These are phyloP conservation scores for Ciona savignyi DNA, from an alignment of 23 tunicate genomes.

Conservation along the genomic window DNA sequence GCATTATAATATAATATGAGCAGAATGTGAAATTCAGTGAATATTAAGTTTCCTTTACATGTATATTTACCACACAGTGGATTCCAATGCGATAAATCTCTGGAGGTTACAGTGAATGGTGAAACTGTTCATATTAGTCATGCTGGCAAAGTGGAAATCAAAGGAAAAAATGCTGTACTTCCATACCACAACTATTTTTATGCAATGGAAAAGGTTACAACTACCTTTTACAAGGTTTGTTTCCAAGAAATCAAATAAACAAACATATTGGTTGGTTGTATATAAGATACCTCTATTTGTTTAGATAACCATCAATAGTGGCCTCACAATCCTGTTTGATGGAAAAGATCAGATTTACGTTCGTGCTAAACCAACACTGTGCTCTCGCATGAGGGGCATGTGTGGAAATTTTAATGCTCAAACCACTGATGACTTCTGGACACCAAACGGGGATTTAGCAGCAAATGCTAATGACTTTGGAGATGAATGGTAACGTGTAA, in stretches of 20 bases:
- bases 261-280: too few relatives aligned
- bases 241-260: too few relatives aligned
- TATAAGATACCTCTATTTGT: too few relatives aligned
- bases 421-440: slow-evolving; percentile 90
- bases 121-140: slow-evolving; percentile 75
- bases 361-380: slow-evolving; percentile 72
- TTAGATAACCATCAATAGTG: slow-evolving; percentile 91
- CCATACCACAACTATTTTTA: slow-evolving; percentile 92
- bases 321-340: slow-evolving; percentile 84
- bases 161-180: slow-evolving; percentile 69
- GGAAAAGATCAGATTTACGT: slow-evolving; percentile 84
- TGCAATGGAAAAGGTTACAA: slow-evolving; percentile 97
- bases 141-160: slow-evolving; percentile 71
- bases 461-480: slow-evolving; percentile 95
- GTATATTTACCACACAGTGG: slow-evolving; percentile 17
- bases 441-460: slow-evolving; percentile 85
- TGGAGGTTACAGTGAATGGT: slow-evolving; percentile 77
- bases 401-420: slow-evolving; percentile 93
- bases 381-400: slow-evolving; percentile 63
- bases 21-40: too few relatives aligned
- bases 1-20: too few relatives aligned
- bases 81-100: slow-evolving; percentile 70
- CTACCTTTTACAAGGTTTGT: slow-evolving; percentile 80
- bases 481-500: slow-evolving; percentile 74
- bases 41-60: background rate